phyloP scores from a whole-genome alignment of 2,113 vertebrate genomes.

The Orthonyx spaldingii region DNA sequence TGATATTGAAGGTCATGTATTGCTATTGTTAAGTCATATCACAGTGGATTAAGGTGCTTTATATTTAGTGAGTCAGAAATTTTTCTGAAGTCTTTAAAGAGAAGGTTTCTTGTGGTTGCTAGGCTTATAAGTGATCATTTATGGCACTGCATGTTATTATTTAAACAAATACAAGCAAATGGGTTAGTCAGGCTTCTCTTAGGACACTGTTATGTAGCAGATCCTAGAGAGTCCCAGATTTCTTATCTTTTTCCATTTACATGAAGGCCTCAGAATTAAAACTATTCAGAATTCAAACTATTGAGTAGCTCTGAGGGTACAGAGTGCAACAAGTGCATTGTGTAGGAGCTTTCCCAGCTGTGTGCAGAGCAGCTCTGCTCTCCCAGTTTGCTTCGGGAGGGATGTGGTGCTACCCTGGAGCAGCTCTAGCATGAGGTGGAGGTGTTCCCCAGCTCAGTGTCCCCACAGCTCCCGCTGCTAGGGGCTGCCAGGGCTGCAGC shows the following conservation, averaged over 20 bases:
- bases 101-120: background rate
- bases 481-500: background rate
- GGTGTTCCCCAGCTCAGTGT: background rate
- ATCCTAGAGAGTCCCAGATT: background rate
- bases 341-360: background rate
- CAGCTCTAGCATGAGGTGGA: background rate
- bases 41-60: background rate
- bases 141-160: background rate
- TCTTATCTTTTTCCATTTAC: background rate
- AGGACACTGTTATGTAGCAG: background rate
- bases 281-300: background rate
- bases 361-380: background rate
- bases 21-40: background rate
- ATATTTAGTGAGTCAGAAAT: background rate
- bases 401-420: background rate
- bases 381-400: fast-evolving
- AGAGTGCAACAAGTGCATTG: background rate
- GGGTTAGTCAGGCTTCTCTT: background rate
- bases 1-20: background rate
- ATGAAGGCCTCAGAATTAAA: background rate
- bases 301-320: background rate
- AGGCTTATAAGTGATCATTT: background rate
- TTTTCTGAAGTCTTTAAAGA: background rate
- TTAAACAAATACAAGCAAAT: background rate
- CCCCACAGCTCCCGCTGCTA: background rate